These are phyloP conservation scores for Phoebastria nigripes DNA, from an alignment of 2,797 vertebrate genomes.

Conservation along the genomic window DNA sequence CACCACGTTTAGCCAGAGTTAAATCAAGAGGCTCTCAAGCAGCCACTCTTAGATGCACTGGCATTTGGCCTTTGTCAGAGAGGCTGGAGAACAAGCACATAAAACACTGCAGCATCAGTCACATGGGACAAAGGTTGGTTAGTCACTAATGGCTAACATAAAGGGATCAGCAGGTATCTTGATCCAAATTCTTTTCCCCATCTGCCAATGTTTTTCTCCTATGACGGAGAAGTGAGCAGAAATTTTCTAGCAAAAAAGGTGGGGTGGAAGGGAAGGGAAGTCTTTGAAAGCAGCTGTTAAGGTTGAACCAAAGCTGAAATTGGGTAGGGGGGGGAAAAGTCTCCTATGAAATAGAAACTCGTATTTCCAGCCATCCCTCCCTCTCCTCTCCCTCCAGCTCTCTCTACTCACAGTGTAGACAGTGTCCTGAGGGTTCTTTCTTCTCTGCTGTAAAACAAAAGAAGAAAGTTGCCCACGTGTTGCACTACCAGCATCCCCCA, in stretches of 20 bases:
- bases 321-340: accelerated
- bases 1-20: neutral
- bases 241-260: neutral
- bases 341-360: neutral
- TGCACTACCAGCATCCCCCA: neutral
- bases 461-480: neutral
- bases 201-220: neutral
- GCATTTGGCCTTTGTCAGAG: neutral
- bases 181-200: neutral
- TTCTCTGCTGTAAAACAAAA: slow-evolving; percentile 64
- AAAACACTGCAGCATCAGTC: neutral
- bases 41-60: neutral
- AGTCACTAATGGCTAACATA: neutral
- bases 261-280: neutral
- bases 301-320: neutral
- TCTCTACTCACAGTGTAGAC: slow-evolving; percentile 75
- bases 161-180: neutral
- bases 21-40: neutral
- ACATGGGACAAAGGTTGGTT: accelerated
- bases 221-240: neutral
- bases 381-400: neutral
- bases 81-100: neutral
- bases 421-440: slow-evolving; percentile 66
- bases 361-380: neutral
- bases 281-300: neutral